Evolutionary conservation across 2,888 invertebrate genomes (phyloP), one percentile per base, ranked within the genome.

Genomic region (Leucania comma): DNA sequence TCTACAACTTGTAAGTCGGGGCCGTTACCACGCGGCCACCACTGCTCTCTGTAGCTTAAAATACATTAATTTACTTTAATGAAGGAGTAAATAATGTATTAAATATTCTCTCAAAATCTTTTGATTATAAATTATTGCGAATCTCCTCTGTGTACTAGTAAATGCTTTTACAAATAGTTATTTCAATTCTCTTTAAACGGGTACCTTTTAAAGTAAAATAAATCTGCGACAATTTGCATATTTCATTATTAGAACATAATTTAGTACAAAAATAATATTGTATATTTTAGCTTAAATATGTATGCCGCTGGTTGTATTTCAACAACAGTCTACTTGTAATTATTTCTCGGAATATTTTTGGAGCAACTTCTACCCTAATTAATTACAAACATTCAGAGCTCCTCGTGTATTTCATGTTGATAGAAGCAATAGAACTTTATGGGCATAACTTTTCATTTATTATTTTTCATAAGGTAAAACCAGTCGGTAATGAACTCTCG

Each of bases 291-390:
- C 20, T 38, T n/a, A 38, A 42, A 38, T 24, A 72, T 50, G 29
- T 29, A 29, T 22, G 5, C 38, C 24, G 17, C 24, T 59, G 12
- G 5, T 57, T 57, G 14, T 72, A 42, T 32, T 61, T 60, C 29
- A 56, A 22, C 26, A 48, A 26, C 22, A 72, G 29, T 59, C 2
- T 22, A 32, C n/a, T 29, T 22, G 14, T 48, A 12, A 71, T 50
- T 10, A 48, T 22, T 50, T 32, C 14, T 48, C 24, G 12, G n/a
- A 42, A 61, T 72, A 8, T 42, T 61, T 69, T 51, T n/a, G 50
- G 14, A 51, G 20, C 38, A 51, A 26, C 9, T 1, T 50, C 32
- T 29, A 35, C 35, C 9, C 35, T 68, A 50, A 69, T 50, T 71
- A n/a, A 71, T 12, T 26, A 38, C 8, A 59, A 69, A 69, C 29